A percentile compares a stretch with the other conserved stretches of the same genome.
These are phyloP conservation scores for Neodiprion lecontei DNA, from an alignment of 1,140 invertebrate genomes.

Conservation along the genomic window DNA sequence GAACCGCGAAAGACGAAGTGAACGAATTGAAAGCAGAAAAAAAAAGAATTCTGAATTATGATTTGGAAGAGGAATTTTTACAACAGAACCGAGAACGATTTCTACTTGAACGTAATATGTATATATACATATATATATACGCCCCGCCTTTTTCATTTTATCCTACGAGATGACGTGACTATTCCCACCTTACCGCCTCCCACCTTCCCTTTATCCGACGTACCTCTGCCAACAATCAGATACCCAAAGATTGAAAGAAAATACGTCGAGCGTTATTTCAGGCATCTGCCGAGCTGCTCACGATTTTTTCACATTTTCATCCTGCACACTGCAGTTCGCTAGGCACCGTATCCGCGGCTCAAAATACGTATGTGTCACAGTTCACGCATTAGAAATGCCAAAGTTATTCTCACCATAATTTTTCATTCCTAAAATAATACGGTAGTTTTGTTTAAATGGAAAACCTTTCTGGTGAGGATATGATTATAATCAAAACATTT, in stretches of 20 bases:
- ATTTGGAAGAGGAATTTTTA: background rate
- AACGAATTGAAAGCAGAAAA: too few relatives aligned
- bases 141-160: background rate
- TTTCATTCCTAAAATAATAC: too few relatives aligned
- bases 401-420: too few relatives aligned
- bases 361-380: too few relatives aligned
- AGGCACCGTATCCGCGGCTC: too few relatives aligned
- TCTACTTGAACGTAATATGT: background rate
- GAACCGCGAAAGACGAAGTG: too few relatives aligned
- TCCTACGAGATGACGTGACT: background rate
- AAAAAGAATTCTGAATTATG: too few relatives aligned
- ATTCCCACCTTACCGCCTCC: background rate
- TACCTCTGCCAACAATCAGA: conserved; percentile 3
- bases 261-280: conserved; percentile 55
- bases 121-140: background rate
- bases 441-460: too few relatives aligned
- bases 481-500: too few relatives aligned
- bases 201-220: background rate
- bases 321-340: too few relatives aligned
- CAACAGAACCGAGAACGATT: background rate
- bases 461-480: too few relatives aligned
- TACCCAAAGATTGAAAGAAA: conserved; percentile 54
- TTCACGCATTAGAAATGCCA: too few relatives aligned
- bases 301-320: background rate
- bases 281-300: conserved; percentile 31